Base-by-base conservation (phyloP, 1,140 invertebrate species). In the Archivesica marissinica region DNA sequence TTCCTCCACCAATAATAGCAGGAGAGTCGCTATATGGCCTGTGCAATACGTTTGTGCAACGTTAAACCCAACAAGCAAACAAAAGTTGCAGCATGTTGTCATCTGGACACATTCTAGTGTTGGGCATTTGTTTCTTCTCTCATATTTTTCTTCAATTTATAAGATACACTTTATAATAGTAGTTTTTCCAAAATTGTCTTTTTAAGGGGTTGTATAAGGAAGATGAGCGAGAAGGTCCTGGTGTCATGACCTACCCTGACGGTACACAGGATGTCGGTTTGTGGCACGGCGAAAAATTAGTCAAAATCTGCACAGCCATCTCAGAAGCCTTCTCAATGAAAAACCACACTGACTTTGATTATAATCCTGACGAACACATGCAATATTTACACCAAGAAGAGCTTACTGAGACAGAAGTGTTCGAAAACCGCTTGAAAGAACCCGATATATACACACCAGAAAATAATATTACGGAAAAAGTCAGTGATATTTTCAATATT, bases 121-220 rank as follows among this genome's bases (percentile, higher is more conserved):
- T n/a, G n/a, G n/a, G n/a, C n/a, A n/a, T n/a, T n/a, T n/a, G n/a
- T n/a, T n/a, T n/a, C n/a, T n/a, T n/a, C n/a, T n/a, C n/a, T n/a
- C n/a, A n/a, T n/a, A n/a, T n/a, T n/a, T n/a, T n/a, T n/a, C n/a
- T n/a, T n/a, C n/a, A n/a, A n/a, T n/a, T n/a, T n/a, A n/a, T n/a
- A n/a, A n/a, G n/a, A n/a, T n/a, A n/a, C n/a, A n/a, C n/a, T n/a
- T n/a, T n/a, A n/a, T n/a, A n/a, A n/a, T n/a, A n/a, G n/a, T n/a
- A n/a, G n/a, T n/a, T n/a, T n/a, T n/a, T n/a, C n/a, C n/a, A 25
- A n/a, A 39, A 33, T 39, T 70, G 13, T 70, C 87, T 79, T 81
- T 85, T 89, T 25, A 80, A 93, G 93, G 93, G 93, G 59, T 75
- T 94, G 17, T 94, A 94, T 87, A 92, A 90, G 82, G 89, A 93